These are phyloP conservation scores for Drosophila azteca DNA, from an alignment of 1,140 invertebrate species.

Conservation along the genomic window DNA sequence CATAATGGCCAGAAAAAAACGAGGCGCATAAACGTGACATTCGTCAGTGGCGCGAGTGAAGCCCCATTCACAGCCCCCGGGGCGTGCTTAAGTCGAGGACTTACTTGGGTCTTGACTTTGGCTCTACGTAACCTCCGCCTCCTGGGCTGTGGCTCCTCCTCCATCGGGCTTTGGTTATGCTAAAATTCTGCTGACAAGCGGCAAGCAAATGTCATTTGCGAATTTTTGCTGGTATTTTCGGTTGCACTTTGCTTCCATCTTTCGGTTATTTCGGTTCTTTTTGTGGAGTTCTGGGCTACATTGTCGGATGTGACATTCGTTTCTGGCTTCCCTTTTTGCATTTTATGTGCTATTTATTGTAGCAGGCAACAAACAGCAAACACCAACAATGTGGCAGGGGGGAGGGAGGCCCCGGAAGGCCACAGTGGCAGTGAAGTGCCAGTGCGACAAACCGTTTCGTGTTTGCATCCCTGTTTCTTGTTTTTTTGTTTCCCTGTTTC, in stretches of 20 bases:
- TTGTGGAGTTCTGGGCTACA: conserved; percentile 38
- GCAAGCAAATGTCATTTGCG: conserved; percentile 26
- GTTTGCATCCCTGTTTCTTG: conserved; percentile 36
- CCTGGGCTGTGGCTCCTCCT: too few species aligned
- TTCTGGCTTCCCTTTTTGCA: conserved; percentile 54
- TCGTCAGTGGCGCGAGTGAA: conserved; percentile 15
- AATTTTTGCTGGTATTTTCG: conserved; percentile 56
- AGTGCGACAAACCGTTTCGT: conserved; percentile 59
- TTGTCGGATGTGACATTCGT: conserved; percentile 50
- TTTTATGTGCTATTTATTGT: conserved; percentile 69
- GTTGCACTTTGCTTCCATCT: conserved; percentile 38
- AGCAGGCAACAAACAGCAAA: conserved; percentile 59
- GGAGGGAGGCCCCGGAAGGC: too few species aligned
- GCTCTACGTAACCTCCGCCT: too few species aligned
- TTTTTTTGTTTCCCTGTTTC: not conserved
- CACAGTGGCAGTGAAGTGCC: conserved; percentile 28
- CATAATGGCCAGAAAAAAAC: conserved; percentile 25
- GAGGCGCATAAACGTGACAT: conserved; percentile 56
- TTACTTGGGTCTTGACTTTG: conserved; percentile 36
- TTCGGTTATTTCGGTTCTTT: conserved; percentile 18
- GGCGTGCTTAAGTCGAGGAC: conserved; percentile 21
- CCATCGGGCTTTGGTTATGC: conserved; percentile 13
- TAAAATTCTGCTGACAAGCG: conserved; percentile 44
- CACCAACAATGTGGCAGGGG: conserved; percentile 64
- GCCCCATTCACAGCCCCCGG: too few species aligned